These are phyloP conservation scores for Philypnodon macrostomus DNA, from an alignment of 2,797 vertebrate genomes.

Conservation along the genomic window DNA sequence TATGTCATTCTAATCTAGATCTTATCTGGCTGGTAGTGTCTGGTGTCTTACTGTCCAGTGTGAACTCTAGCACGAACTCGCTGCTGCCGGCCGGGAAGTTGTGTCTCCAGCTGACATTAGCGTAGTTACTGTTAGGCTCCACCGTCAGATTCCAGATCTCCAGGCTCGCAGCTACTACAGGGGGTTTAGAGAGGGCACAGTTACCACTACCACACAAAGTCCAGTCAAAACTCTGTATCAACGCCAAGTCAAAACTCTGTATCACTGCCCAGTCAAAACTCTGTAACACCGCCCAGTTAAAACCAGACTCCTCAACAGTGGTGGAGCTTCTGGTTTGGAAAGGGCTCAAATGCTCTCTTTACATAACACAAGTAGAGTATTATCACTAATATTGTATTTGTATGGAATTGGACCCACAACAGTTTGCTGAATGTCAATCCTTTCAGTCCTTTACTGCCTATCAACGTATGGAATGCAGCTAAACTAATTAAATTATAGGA, in stretches of 20 bases:
- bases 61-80: constrained; percentile 97
- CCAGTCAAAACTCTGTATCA: constrained; percentile 17
- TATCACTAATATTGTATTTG: too few species aligned
- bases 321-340: constrained; percentile 16
- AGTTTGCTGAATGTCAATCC: too few species aligned
- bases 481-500: too few species aligned
- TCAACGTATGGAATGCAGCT: too few species aligned
- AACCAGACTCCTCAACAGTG: constrained; percentile 14
- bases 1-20: too few species aligned
- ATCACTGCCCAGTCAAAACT: too few species aligned
- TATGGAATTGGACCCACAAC: too few species aligned
- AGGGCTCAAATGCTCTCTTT: not conserved
- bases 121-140: constrained; percentile 94
- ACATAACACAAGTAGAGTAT: too few species aligned
- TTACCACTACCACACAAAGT: constrained; percentile 48
- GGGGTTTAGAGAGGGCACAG: constrained; percentile 48
- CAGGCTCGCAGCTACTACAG: constrained; percentile 79
- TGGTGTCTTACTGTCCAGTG: constrained; percentile 93
- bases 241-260: too few species aligned
- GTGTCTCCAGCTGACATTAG: constrained; percentile 98
- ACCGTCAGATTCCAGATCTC: constrained; percentile 96
- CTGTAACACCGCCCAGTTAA: constrained; percentile 11
- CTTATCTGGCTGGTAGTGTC: constrained; percentile 18
- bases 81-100: constrained; percentile 89
- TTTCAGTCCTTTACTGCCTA: too few species aligned